Percentiles rank a stretch among this genome's conserved stretches.
phyloP scores from a whole-genome alignment of 2,113 vertebrate species.

The Tragelaphus scriptus region DNA sequence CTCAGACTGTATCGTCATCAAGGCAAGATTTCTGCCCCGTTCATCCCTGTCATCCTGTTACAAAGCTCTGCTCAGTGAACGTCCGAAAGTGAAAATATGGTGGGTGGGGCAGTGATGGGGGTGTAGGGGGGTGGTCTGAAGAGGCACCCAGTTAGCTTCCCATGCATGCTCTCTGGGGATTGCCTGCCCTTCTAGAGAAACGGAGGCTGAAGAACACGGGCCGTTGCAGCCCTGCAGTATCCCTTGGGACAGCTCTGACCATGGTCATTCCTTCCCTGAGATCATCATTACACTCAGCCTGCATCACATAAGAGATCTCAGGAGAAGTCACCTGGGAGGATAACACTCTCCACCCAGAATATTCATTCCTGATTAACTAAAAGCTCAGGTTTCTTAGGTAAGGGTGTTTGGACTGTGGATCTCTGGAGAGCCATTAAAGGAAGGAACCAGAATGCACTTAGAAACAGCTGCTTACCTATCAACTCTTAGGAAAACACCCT shows the following conservation, averaged over 20 bases:
- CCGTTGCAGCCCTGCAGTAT: not conserved
- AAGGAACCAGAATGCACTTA: not conserved
- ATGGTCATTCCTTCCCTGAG: not conserved
- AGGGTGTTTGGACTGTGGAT: not conserved
- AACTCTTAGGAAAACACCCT: not conserved
- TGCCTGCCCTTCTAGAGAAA: not conserved
- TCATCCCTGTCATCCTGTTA: not conserved
- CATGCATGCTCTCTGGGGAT: not conserved
- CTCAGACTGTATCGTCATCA: not conserved
- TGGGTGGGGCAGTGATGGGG: fast-evolving
- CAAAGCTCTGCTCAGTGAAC: not conserved
- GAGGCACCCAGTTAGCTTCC: not conserved
- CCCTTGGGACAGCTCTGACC: not conserved
- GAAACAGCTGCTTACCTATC: not conserved
- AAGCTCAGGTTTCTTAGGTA: conserved; percentile 17
- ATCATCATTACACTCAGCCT: not conserved
- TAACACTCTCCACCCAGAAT: conserved; percentile 37
- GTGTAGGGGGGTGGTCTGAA: not conserved
- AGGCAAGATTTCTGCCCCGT: not conserved
- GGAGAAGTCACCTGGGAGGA: not conserved
- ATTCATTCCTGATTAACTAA: conserved; percentile 7
- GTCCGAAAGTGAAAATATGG: not conserved
- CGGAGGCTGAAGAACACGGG: fast-evolving
- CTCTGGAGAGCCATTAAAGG: not conserved
- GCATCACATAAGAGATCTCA: not conserved